Conservation (phyloP, 1,140 invertebrate species). For the Cotesia chilonis region DNA sequence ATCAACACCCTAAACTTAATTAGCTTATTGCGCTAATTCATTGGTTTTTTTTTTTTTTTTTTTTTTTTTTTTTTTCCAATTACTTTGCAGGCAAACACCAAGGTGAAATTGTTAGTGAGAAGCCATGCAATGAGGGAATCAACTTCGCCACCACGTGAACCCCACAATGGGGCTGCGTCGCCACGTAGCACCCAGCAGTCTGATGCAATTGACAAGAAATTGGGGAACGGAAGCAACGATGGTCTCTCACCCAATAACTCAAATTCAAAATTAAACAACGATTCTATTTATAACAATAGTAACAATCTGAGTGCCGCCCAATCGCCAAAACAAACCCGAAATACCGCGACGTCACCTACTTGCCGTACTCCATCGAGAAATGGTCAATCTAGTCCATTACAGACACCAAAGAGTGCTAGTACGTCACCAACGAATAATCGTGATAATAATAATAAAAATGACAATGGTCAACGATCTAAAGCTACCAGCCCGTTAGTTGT, state of each 20-base stretch:
- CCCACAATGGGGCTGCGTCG: constrained; percentile 63
- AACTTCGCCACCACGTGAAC: constrained; percentile 81
- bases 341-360: constrained; percentile 57
- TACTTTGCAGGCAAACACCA: constrained; percentile 69
- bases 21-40: neutral
- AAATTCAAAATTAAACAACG: constrained; percentile 55
- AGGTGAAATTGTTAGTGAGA: constrained; percentile 84
- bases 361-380: constrained; percentile 59
- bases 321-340: constrained; percentile 59
- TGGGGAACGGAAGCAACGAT: constrained; percentile 41
- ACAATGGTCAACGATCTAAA: constrained; percentile 31
- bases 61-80: neutral
- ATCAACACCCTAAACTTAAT: no score
- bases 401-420: constrained; percentile 53
- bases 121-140: constrained; percentile 90
- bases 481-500: constrained; percentile 39
- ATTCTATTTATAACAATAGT: constrained; percentile 60
- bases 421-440: constrained; percentile 41
- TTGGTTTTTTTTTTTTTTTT: neutral
- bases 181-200: constrained; percentile 56
- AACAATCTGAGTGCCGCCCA: constrained; percentile 57
- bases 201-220: constrained; percentile 51
- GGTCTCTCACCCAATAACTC: constrained; percentile 48
- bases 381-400: constrained; percentile 61
- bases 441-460: constrained; percentile 50